Percentiles rank a stretch among this genome's conserved stretches.
These are phyloP conservation scores for Listronotus bonariensis DNA, from an alignment of 1,140 invertebrate genomes.

Conservation along the genomic window DNA sequence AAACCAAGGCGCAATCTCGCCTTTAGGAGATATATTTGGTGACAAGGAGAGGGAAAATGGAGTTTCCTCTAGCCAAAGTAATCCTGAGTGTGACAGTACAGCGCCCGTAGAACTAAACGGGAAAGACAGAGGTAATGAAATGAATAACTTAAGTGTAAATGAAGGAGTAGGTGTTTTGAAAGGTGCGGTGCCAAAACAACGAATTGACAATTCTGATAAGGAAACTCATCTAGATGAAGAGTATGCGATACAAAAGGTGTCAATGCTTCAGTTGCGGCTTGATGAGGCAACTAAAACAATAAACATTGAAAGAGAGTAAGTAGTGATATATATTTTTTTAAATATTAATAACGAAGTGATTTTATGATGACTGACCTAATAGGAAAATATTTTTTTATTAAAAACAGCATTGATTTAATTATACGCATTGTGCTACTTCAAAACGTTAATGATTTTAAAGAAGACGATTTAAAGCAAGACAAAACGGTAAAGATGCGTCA, in stretches of 20 bases:
- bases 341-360: no score
- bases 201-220: conserved; percentile 42
- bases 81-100: conserved; percentile 51
- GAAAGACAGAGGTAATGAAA: conserved; percentile 51
- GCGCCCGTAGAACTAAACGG: conserved; percentile 55
- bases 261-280: conserved; percentile 70
- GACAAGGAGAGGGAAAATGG: conserved; percentile 56
- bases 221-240: conserved; percentile 64
- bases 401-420: no score
- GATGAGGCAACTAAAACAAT: conserved; percentile 79
- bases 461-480: no score
- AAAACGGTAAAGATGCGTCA: no score
- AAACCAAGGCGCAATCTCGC: conserved; percentile 18
- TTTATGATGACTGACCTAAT: no score
- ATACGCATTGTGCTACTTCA: no score
- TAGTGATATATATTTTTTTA: no score
- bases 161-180: conserved; percentile 40
- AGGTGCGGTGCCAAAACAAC: conserved; percentile 46
- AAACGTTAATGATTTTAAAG: no score
- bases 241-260: conserved; percentile 67
- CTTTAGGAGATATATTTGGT: conserved; percentile 16
- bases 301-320: conserved; percentile 73
- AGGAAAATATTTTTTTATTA: no score
- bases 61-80: conserved; percentile 44
- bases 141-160: conserved; percentile 14